Conservation (phyloP, 2,113 vertebrate species). For the Pseudorhombus dupliciocellatus region DNA sequence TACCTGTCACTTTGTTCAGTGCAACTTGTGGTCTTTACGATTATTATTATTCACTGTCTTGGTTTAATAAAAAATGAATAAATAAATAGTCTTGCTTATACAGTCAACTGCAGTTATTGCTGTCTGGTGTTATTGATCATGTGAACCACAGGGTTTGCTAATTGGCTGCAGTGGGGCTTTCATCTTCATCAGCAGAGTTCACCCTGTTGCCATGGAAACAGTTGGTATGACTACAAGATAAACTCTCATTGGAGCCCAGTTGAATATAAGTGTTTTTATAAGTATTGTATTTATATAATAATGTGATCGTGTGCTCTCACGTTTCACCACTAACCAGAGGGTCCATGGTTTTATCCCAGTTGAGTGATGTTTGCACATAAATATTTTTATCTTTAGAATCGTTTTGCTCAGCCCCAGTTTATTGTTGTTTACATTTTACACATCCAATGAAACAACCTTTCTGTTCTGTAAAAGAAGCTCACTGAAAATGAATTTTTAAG, state of each 20-base stretch:
- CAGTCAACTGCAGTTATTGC: constrained; percentile 9
- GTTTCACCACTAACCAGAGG: too few species aligned
- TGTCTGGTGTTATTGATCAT: not conserved
- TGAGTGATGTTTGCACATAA: too few species aligned
- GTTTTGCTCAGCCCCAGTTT: not conserved
- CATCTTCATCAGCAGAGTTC: not conserved
- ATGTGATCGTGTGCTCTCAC: not conserved
- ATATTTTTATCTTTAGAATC: too few species aligned
- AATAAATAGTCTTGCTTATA: constrained; percentile 56
- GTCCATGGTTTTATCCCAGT: too few species aligned
- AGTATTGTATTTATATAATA: not conserved
- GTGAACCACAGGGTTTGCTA: not conserved
- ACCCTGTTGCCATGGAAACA: not conserved
- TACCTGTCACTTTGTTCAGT: constrained; percentile 58
- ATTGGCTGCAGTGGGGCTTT: not conserved
- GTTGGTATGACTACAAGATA: not conserved
- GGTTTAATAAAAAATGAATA: constrained; percentile 68
- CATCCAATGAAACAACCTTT: not conserved
- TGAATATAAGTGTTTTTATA: not conserved
- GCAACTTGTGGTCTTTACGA: constrained; percentile 54
- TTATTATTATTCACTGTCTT: constrained; percentile 55
- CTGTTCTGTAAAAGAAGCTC: not conserved
- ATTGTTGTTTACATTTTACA: not conserved
- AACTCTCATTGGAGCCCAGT: not conserved
- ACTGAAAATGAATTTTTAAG: not conserved